A percentile compares a stretch with the other conserved stretches of the same genome.
Evolutionary conservation across 1,140 invertebrate genomes (phyloP).

Genomic region (Sipha flava): DNA sequence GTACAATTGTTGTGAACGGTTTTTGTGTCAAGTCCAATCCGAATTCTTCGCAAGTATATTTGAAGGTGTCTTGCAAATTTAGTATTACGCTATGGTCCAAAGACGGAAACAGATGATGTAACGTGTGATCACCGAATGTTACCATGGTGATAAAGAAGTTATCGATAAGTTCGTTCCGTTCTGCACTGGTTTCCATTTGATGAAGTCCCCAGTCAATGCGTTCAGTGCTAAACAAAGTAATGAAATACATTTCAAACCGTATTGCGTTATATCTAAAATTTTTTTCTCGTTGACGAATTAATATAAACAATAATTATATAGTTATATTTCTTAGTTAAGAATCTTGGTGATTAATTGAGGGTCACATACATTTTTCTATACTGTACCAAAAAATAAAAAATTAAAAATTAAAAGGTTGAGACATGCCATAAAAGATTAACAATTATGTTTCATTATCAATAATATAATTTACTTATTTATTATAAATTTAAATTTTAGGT

Average conservation of each 20-base stretch:
- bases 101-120: slow-evolving; percentile 76
- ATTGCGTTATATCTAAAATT: too few species aligned
- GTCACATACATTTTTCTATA: too few species aligned
- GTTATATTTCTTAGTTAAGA: too few species aligned
- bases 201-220: slow-evolving; percentile 68
- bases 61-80: slow-evolving; percentile 54
- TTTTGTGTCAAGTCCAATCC: slow-evolving; percentile 49
- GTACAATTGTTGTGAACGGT: slow-evolving; percentile 53
- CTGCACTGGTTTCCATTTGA: slow-evolving; percentile 65
- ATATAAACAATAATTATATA: not conserved
- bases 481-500: too few species aligned
- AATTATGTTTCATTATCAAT: too few species aligned
- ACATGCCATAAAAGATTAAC: too few species aligned
- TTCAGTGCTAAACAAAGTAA: slow-evolving; percentile 43
- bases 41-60: slow-evolving; percentile 62
- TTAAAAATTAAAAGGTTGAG: too few species aligned
- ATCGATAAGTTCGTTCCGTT: slow-evolving; percentile 59
- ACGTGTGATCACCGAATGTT: slow-evolving; percentile 64
- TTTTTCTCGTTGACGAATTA: not conserved
- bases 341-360: too few species aligned
- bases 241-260: too few species aligned
- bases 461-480: too few species aligned
- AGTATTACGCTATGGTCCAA: slow-evolving; percentile 60
- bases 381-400: too few species aligned
- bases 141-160: slow-evolving; percentile 59